Base-by-base conservation (phyloP, 2,113 vertebrate species). In the Triplophysa rosa region DNA sequence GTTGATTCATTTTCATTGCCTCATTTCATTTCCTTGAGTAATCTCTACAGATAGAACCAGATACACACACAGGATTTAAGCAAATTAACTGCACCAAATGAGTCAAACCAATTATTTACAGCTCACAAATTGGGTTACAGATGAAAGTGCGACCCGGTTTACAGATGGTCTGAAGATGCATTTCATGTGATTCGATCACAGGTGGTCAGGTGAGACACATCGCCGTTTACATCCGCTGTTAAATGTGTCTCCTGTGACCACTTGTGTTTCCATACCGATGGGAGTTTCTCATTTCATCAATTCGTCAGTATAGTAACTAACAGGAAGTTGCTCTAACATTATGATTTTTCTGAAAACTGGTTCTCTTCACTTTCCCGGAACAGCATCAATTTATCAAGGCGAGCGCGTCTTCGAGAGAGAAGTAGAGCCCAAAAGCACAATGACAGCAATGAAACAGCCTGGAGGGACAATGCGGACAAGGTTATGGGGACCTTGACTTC, bases 301-400 rank as follows among this genome's bases (percentile, higher is more conserved):
- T 12, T 6, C 11, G 42, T 11, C 42, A 45, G 42, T 12, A 42
- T 42, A 45, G 12, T 45, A 45, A 45, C 42, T 45, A 45, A 45
- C 42, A 45, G 33, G 1, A 45, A 45, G 42, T 45, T 45, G 42
- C 42, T 12, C 42, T 12, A 45, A 45, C 11, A 12, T 45, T 2
- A 62, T 77, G 47, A 54, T 59, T 45, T 9, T 9, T 56, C 86
- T 96, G 9, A 94, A 90, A 86, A 89, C 95, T 0, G 95, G 96
- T 68, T 98, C 96, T 0, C 85, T 98, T 80, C 94, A 97, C 87
- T 98, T 96, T 80, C 97, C 97, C 0, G 96, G 96, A 0, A 92
- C 94, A 1, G 94, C 84, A 0, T 92, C 95, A 12, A 91, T 86
- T 63, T 98, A 98, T 78, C 92, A 89, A 78, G 92, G 92, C 12